Evolutionary conservation across 2,113 vertebrate genomes (phyloP), one percentile per base, ranked within the genome.

Genomic region (Deroptyus accipitrinus): DNA sequence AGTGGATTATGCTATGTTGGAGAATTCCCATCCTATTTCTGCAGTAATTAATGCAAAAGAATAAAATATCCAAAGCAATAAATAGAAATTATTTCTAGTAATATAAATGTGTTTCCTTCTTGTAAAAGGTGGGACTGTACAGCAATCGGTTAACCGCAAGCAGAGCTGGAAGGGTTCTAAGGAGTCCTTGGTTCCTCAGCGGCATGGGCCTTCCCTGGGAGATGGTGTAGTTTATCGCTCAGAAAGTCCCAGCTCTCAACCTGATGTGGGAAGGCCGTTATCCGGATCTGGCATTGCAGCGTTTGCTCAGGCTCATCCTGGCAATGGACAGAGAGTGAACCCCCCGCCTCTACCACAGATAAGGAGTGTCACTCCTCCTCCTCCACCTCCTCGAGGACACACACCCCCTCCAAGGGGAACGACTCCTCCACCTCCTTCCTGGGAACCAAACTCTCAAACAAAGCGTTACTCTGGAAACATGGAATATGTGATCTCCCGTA

Each of bases 151-250:
- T 87, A 98, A 99, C 95, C 98, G 99, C 89, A 98, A 98, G 93
- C 98, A 98, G 37, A 99, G 99, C 98, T 99, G 99, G 99, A 99
- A 99, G 96, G 99, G 99, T 74, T 99, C 99, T 27, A 99, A 99
- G 96, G 99, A 99, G 96, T 99, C 99, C 75, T 80, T 99, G 97
- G 98, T 98, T 78, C 98, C 98, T 49, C 98, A 99, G 88, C 97
- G 99, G 69, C 99, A 99, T 0, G 98, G 98, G 28, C 98, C 98
- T 57, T 95, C 98, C 20, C 96, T 99, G 94, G 98, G 97, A 87
- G 99, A 99, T 11, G 98, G 97, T 6, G 98, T 98, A 11, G 97
- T 98, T 86, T 99, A 99, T 95, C 98, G 98, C 91, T 98, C 99
- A 1, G 99, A 99, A 93, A 99, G 98, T 81, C 99, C 99, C 13